Evolutionary conservation across 2,888 invertebrate genomes (phyloP), one percentile per base, ranked within the genome.

Genomic region (Chloromyia formosa): DNA sequence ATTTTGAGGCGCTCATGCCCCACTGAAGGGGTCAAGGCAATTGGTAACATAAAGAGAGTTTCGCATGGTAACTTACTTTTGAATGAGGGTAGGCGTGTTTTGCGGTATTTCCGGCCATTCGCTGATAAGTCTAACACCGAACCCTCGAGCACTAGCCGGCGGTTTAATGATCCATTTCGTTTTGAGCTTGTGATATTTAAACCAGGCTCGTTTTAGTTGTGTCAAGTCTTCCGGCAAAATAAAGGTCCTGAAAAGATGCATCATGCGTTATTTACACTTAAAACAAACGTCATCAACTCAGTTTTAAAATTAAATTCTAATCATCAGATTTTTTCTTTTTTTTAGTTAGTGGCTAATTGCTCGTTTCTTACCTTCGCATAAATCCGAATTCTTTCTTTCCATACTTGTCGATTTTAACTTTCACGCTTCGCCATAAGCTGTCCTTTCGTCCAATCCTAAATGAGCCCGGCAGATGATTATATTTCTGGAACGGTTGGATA

Each of bases 371-470:
- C 85, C 82, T 89, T 75, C 98, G 98, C 87, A 98, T 93, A 83
- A 98, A 96, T 73, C 95, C 95, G 84, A 97, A 97, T 82, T 91
- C 91, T 20, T 84, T 85, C 1, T 84, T 82, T 0, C 90, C 90
- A 77, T 87, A 87, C 79, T 87, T 89, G 5, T 83, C 79, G 68
- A 87, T 86, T 64, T 82, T 82, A n/a, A 76, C 87, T 80, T 93
- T 92, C 5, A 95, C 88, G 82, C 95, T 95, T 64, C 92, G 88
- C 94, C 96, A 98, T 72, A 98, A 88, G 20, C 95, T 88, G 83
- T 98, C 98, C 84, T 98, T 98, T 9, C 98, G 89, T 0, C 99
- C 98, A 77, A 99, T 93, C 85, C 98, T 97, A 86, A 98, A 99
- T 1, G 97, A 96, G 0, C 98, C 98, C 0, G 99, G 98, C 85